Percentiles rank a stretch among this genome's conserved stretches.
Conservation (phyloP, 1,140 invertebrate genomes). For the Drosophila pachea region DNA sequence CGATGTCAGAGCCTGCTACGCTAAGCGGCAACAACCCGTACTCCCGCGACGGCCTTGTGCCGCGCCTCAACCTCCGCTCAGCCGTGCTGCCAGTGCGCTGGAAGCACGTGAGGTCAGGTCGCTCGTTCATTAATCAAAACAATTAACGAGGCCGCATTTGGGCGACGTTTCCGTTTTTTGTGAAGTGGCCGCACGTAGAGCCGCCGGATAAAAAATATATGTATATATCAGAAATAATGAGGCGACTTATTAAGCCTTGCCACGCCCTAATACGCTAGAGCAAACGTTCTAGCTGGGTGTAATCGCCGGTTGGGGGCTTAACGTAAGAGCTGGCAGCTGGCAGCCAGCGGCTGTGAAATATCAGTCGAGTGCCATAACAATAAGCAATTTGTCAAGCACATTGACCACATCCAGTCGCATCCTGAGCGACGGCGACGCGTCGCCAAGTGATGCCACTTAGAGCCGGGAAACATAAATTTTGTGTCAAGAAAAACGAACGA, state of each 20-base stretch:
- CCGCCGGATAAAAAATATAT: conserved; percentile 37
- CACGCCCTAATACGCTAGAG: conserved; percentile 28
- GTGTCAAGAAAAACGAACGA: conserved; percentile 46
- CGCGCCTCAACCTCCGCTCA: neutral
- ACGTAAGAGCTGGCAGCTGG: neutral
- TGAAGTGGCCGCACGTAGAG: conserved; percentile 62
- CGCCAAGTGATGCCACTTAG: conserved; percentile 69
- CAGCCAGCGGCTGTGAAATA: conserved; percentile 3
- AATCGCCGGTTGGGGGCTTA: neutral
- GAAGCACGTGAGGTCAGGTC: conserved; percentile 66
- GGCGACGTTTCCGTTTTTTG: conserved; percentile 69
- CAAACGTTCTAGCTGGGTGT: neutral
- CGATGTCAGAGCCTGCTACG: conserved; percentile 40
- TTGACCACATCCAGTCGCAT: conserved; percentile 63
- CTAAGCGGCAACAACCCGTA: conserved; percentile 2
- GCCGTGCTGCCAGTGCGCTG: conserved; percentile 1
- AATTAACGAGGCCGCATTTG: conserved; percentile 76
- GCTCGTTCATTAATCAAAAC: conserved; percentile 74
- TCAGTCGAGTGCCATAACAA: conserved; percentile 58
- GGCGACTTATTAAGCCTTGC: conserved; percentile 59
- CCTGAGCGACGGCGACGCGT: conserved; percentile 28
- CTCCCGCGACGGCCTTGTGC: neutral
- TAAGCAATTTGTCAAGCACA: conserved; percentile 76
- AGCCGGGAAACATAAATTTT: conserved; percentile 75
- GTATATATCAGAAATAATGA: conserved; percentile 15